phyloP scores from a whole-genome alignment of 37 sponge, comb jelly and placozoan genomes.

The Aplysina aerophoba region DNA sequence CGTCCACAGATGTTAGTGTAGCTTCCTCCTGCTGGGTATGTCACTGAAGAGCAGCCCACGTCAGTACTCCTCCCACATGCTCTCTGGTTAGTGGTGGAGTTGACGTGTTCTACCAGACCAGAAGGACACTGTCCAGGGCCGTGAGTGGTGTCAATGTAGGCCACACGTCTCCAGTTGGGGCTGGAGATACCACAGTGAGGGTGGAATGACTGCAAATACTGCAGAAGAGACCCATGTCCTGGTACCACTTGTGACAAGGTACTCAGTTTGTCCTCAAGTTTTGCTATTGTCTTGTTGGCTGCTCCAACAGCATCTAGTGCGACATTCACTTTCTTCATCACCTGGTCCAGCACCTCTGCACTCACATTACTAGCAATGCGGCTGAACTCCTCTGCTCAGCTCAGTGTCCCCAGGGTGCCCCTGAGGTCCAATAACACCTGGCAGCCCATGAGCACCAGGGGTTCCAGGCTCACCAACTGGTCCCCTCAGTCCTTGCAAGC shows the following conservation, averaged over 20 bases:
- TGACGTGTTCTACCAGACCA: slow-evolving; percentile 14
- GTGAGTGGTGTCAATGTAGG: slow-evolving; percentile 42
- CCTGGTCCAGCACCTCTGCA: too few relatives aligned
- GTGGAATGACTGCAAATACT: too few relatives aligned
- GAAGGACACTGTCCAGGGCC: slow-evolving; percentile 14
- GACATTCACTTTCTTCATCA: too few relatives aligned
- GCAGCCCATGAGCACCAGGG: too few relatives aligned
- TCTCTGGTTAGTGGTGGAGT: slow-evolving; percentile 11
- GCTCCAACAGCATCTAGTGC: background rate
- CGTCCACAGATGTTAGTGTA: slow-evolving; percentile 33
- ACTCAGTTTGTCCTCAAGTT: background rate
- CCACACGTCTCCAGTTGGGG: slow-evolving; percentile 39
- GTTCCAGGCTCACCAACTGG: too few relatives aligned
- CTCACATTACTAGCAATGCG: too few relatives aligned
- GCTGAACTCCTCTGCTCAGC: too few relatives aligned
- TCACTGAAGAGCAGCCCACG: slow-evolving; percentile 13
- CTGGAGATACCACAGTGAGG: background rate
- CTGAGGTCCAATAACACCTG: too few relatives aligned
- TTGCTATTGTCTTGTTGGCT: background rate
- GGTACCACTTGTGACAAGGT: too few relatives aligned
- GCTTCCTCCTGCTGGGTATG: background rate
- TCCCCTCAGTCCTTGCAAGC: too few relatives aligned
- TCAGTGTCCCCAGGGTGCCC: too few relatives aligned
- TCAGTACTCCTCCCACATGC: slow-evolving; percentile 28
- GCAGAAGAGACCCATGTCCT: too few relatives aligned